These are phyloP conservation scores for Cheilosia grossa DNA, from an alignment of 2,888 invertebrate species.

Conservation along the genomic window DNA sequence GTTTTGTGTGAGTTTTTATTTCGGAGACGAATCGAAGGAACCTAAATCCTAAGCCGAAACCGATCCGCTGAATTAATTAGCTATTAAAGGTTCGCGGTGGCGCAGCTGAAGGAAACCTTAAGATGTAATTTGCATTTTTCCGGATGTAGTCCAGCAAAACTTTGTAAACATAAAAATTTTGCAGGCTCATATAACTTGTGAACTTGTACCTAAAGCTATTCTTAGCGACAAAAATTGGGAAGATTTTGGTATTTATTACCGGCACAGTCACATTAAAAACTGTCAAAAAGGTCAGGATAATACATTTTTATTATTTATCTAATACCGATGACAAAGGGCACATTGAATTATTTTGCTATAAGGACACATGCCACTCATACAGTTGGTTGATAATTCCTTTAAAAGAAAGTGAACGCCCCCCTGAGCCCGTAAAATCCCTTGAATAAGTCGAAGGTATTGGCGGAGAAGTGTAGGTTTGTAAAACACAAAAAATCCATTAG, in stretches of 20 bases:
- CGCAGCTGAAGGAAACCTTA: too few relatives aligned
- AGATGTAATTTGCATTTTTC: too few relatives aligned
- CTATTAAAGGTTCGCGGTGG: too few relatives aligned
- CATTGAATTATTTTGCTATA: conserved; percentile 40
- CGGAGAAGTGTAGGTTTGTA: neutral
- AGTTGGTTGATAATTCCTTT: conserved; percentile 28
- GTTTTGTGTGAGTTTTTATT: too few relatives aligned
- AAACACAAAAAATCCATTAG: conserved; percentile 60
- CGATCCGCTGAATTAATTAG: too few relatives aligned
- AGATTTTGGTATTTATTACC: neutral
- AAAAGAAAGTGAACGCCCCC: conserved; percentile 12
- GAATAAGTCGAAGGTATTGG: conserved; percentile 5
- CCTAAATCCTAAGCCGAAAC: too few relatives aligned
- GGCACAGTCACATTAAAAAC: neutral
- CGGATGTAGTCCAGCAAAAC: too few relatives aligned
- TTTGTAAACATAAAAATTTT: too few relatives aligned
- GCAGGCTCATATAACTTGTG: too few relatives aligned
- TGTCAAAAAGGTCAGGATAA: neutral
- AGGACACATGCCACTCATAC: conserved; percentile 48
- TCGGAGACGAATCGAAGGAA: too few relatives aligned
- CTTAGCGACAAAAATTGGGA: too few relatives aligned
- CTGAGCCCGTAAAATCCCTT: neutral
- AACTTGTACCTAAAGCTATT: too few relatives aligned
- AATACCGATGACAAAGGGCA: conserved; percentile 20
- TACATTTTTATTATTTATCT: neutral